These are phyloP conservation scores for Smittia sp. DNA, from an alignment of 2,888 invertebrate species.

Conservation along the genomic window DNA sequence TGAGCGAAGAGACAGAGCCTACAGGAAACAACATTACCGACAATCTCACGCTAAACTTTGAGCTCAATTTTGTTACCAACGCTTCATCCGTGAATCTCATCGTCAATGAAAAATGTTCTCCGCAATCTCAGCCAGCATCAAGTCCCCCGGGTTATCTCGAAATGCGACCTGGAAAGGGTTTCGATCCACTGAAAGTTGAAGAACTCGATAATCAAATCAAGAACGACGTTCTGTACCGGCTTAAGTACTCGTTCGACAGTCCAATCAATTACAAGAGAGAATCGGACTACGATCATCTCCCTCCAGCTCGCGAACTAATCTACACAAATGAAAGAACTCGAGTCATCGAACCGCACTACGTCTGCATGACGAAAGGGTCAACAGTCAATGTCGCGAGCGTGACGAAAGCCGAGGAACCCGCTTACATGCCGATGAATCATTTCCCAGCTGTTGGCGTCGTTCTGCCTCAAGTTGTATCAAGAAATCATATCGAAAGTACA, in stretches of 20 bases:
- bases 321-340: background rate
- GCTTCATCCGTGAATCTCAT: slow-evolving; percentile 49
- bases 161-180: slow-evolving; percentile 30
- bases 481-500: slow-evolving; percentile 8
- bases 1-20: background rate
- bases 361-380: slow-evolving; percentile 12
- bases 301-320: background rate
- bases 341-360: slow-evolving; percentile 12
- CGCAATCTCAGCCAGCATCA: background rate
- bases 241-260: slow-evolving; percentile 33
- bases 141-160: slow-evolving; percentile 26
- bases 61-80: slow-evolving; percentile 42
- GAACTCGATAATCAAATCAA: slow-evolving; percentile 29
- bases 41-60: slow-evolving; percentile 51
- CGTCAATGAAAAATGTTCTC: slow-evolving; percentile 43
- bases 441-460: background rate
- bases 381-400: background rate
- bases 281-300: slow-evolving; percentile 22
- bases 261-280: slow-evolving; percentile 33
- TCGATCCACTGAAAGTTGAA: slow-evolving; percentile 12
- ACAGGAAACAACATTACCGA: slow-evolving; percentile 48
- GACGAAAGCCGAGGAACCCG: background rate
- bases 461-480: background rate
- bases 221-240: slow-evolving; percentile 14
- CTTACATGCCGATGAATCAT: background rate